A percentile compares a stretch with the other conserved stretches of the same genome.
phyloP scores from a whole-genome alignment of 2,797 vertebrate species.

The Phoxinus dragarum region DNA sequence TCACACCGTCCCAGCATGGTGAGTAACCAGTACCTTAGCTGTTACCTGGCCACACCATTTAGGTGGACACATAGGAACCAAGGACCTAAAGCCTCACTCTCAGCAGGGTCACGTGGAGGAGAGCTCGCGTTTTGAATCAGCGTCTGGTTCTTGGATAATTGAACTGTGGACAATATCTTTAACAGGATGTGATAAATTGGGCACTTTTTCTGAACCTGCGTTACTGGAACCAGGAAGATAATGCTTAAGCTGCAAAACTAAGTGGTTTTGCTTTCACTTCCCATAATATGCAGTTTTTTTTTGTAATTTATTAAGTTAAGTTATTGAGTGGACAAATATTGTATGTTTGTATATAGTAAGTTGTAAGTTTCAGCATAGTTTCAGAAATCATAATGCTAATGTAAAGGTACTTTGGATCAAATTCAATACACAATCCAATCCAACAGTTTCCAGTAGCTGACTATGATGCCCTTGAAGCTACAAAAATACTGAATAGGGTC shows the following conservation, averaged over 20 bases:
- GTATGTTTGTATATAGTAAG: not conserved
- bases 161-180: slow-evolving; percentile 34
- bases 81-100: slow-evolving; percentile 27
- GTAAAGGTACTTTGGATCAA: not conserved
- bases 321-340: not conserved
- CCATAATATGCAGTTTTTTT: not conserved
- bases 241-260: not conserved
- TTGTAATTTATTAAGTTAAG: slow-evolving; percentile 2
- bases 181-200: slow-evolving; percentile 7
- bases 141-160: slow-evolving; percentile 42
- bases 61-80: slow-evolving; percentile 56
- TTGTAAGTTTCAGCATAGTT: not conserved
- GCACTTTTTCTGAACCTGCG: not conserved
- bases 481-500: not conserved
- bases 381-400: not conserved
- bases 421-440: not conserved
- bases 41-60: slow-evolving; percentile 52
- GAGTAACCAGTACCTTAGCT: slow-evolving; percentile 70
- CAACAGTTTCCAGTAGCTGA: not conserved
- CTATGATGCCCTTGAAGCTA: not conserved
- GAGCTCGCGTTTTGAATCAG: not conserved
- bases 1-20: slow-evolving; percentile 81
- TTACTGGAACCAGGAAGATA: slow-evolving; percentile 2
- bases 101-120: slow-evolving; percentile 13
- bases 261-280: not conserved